phyloP scores from a whole-genome alignment of 2,113 vertebrate genomes.

The Notarius lentiginosus region DNA sequence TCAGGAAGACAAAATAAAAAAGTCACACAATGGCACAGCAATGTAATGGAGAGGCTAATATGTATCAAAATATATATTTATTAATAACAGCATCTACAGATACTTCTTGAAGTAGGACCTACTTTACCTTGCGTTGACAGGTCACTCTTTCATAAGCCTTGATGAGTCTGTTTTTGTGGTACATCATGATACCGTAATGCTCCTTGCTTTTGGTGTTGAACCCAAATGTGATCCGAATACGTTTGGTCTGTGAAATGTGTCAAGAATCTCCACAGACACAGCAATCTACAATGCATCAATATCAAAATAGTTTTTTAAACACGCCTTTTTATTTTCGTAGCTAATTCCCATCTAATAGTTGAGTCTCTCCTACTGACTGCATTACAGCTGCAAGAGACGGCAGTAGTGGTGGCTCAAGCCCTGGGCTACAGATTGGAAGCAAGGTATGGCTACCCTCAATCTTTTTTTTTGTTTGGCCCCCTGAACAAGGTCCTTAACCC shows the following conservation, averaged over 20 bases:
- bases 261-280: constrained; percentile 39
- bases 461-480: neutral
- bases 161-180: constrained; percentile 93
- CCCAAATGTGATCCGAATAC: constrained; percentile 86
- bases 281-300: neutral
- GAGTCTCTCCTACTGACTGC: neutral
- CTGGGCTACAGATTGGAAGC: neutral
- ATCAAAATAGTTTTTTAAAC: neutral
- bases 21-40: neutral
- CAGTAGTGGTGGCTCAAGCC: neutral
- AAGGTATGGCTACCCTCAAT: neutral
- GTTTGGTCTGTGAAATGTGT: constrained; percentile 64
- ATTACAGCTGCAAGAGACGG: neutral
- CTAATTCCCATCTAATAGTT: neutral
- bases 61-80: neutral
- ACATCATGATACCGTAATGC: constrained; percentile 97
- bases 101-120: neutral
- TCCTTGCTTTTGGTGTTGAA: constrained; percentile 96
- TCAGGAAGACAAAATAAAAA: constrained; percentile 11
- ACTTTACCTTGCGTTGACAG: constrained; percentile 85
- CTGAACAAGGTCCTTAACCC: neutral
- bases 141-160: constrained; percentile 92
- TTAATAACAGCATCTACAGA: neutral
- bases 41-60: neutral
- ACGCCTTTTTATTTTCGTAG: neutral